phyloP scores from a whole-genome alignment of 2,888 invertebrate species.

The Pristionchus entomophagus region DNA sequence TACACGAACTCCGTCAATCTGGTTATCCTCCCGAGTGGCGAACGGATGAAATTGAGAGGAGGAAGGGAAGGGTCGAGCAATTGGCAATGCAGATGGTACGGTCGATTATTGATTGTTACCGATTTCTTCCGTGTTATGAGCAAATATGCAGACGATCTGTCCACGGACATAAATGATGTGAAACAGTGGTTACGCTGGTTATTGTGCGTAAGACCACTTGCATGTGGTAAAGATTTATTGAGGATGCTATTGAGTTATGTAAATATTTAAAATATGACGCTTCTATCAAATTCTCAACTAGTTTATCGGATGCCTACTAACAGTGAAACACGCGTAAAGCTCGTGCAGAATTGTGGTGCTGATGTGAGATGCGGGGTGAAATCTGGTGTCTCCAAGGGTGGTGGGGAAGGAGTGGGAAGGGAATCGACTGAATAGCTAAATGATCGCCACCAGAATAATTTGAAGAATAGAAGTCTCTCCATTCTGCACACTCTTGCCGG shows the following conservation, averaged over 20 bases:
- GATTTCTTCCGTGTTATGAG: too few species aligned
- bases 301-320: neutral
- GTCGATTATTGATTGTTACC: neutral
- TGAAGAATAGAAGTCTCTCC: too few species aligned
- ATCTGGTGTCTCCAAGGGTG: neutral
- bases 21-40: constrained; percentile 35
- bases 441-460: neutral
- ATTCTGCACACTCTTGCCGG: too few species aligned
- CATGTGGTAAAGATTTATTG: too few species aligned
- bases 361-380: neutral
- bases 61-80: neutral
- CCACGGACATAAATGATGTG: neutral
- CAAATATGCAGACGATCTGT: too few species aligned
- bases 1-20: constrained; percentile 20
- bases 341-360: neutral
- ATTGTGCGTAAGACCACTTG: too few species aligned
- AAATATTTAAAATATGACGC: too few species aligned
- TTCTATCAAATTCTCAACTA: neutral
- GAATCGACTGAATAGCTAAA: neutral
- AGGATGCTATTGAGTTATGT: too few species aligned
- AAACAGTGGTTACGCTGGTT: too few species aligned
- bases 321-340: neutral
- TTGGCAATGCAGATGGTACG: constrained; percentile 33
- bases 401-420: neutral
- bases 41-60: neutral